Conservation (phyloP, 2,797 vertebrate species). For the Poeciliopsis gracilis region DNA sequence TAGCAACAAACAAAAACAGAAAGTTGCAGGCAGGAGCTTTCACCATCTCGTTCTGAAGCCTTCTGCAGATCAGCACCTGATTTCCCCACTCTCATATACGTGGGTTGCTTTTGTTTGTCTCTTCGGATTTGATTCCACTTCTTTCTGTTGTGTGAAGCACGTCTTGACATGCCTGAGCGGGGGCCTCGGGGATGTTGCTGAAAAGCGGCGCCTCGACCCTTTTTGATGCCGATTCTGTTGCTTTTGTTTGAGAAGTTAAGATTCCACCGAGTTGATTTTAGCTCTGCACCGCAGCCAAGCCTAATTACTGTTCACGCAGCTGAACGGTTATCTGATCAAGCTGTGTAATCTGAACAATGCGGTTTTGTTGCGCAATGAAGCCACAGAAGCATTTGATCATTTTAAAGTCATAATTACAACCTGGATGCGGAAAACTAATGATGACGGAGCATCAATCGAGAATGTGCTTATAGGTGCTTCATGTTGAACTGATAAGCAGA, state of each 20-base stretch:
- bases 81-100: not conserved
- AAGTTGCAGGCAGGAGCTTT: not conserved
- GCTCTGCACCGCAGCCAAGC: not conserved
- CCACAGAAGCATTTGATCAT: not conserved
- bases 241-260: not conserved
- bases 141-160: constrained; percentile 10
- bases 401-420: not conserved
- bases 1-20: not conserved
- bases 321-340: constrained; percentile 2
- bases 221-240: constrained; percentile 1
- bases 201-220: not conserved
- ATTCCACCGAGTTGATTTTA: not conserved
- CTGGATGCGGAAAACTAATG: not conserved
- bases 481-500: not conserved
- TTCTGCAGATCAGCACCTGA: not conserved
- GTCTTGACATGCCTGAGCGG: constrained; percentile 5
- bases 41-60: not conserved
- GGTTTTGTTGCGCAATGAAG: not conserved
- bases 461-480: not conserved
- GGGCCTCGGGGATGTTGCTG: not conserved
- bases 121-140: not conserved
- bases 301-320: not conserved
- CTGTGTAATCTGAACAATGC: not conserved
- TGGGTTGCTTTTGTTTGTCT: constrained; percentile 9
- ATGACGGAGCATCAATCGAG: not conserved